A percentile compares a stretch with the other conserved stretches of the same genome.
Evolutionary conservation across 2,888 invertebrate species (phyloP).

Genomic region (Therioaphis trifolii): DNA sequence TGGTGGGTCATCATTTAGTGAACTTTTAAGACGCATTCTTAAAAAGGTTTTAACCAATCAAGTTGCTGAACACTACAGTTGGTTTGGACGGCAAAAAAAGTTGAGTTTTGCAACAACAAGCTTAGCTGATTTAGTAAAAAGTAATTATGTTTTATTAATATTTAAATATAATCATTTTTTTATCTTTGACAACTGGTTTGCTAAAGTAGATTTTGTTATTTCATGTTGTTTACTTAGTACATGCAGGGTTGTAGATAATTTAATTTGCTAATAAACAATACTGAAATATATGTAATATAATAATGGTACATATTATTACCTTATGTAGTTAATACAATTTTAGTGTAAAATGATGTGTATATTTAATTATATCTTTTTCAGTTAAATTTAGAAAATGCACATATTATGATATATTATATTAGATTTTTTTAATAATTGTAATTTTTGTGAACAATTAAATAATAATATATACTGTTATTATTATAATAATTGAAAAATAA

Average conservation of each 20-base stretch:
- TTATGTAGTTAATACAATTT: too few species aligned
- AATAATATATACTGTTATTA: not conserved
- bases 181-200: not conserved
- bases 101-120: not conserved
- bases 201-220: too few species aligned
- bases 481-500: too few species aligned
- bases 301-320: too few species aligned
- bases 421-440: not conserved
- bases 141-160: not conserved
- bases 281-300: too few species aligned
- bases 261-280: too few species aligned
- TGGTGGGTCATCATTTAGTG: not conserved
- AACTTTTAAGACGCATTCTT: not conserved
- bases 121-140: constrained; percentile 2
- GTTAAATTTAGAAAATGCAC: not conserved
- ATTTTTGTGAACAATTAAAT: not conserved
- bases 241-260: too few species aligned
- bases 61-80: not conserved
- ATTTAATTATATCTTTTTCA: too few species aligned
- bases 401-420: too few species aligned
- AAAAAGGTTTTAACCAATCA: not conserved
- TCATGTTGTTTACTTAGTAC: too few species aligned
- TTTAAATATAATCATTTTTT: not conserved
- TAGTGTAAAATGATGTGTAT: too few species aligned
- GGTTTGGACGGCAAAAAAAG: constrained; percentile 14